These are phyloP conservation scores for Furcifer pardalis DNA, from an alignment of 2,797 vertebrate genomes.

Conservation along the genomic window DNA sequence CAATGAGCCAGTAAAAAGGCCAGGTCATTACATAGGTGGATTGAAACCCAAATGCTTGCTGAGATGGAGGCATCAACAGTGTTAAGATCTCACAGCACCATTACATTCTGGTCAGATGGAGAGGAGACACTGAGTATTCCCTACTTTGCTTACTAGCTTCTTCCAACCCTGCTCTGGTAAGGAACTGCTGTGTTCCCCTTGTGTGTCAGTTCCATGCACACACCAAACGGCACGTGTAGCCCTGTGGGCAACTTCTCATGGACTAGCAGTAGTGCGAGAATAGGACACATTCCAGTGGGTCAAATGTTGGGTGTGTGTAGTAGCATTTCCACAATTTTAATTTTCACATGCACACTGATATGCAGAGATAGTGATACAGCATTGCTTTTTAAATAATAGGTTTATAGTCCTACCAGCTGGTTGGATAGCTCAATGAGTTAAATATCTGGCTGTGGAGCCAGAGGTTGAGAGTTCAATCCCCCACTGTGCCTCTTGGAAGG, in stretches of 20 bases:
- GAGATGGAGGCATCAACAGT: conserved; percentile 84
- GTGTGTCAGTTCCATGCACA: conserved; percentile 76
- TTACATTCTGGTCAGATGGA: conserved; percentile 75
- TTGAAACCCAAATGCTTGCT: conserved; percentile 74
- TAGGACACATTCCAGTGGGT: conserved; percentile 77
- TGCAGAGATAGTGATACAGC: not conserved
- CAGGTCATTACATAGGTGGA: conserved; percentile 76
- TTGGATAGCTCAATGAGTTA: too few relatives aligned
- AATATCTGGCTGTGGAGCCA: too few relatives aligned
- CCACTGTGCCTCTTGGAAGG: too few relatives aligned
- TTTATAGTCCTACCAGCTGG: not conserved
- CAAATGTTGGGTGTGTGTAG: not conserved
- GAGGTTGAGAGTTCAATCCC: too few relatives aligned
- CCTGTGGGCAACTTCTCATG: conserved; percentile 82
- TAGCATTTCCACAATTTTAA: too few relatives aligned
- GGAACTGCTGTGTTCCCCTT: conserved; percentile 81
- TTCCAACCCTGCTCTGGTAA: not conserved
- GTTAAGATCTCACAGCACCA: conserved; percentile 86
- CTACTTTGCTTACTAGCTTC: not conserved
- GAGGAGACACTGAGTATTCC: not conserved
- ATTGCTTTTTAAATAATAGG: not conserved
- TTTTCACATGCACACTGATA: not conserved
- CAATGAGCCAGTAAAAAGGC: conserved; percentile 84
- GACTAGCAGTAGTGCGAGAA: conserved; percentile 83
- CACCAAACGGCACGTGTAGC: conserved; percentile 78